Conservation (phyloP, 2,113 vertebrate genomes). For the Tachysurus fulvidraco region DNA sequence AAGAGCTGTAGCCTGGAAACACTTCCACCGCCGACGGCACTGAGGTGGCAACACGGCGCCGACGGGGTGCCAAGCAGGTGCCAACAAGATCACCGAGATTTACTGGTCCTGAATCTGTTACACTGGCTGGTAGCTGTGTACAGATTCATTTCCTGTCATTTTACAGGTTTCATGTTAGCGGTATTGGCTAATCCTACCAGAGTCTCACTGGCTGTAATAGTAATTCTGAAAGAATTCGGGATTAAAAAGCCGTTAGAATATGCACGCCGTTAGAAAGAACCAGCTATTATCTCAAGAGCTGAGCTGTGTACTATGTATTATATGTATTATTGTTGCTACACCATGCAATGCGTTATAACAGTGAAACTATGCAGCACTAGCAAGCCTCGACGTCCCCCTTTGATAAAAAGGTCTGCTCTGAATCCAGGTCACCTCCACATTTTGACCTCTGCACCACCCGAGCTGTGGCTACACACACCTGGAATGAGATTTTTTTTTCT, state of each 20-base stretch:
- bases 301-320: background rate
- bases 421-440: slow-evolving; percentile 69
- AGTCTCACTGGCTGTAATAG: background rate
- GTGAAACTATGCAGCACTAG: slow-evolving; percentile 13
- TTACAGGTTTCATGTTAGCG: slow-evolving; percentile 7
- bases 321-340: background rate
- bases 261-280: background rate
- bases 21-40: slow-evolving; percentile 26
- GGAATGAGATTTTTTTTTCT: slow-evolving; percentile 64
- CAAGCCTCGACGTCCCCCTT: slow-evolving; percentile 45
- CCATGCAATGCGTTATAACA: background rate
- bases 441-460: slow-evolving; percentile 68
- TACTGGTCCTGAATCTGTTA: background rate
- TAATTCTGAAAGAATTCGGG: background rate
- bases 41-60: slow-evolving; percentile 37
- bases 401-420: slow-evolving; percentile 67
- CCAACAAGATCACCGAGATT: slow-evolving; percentile 18
- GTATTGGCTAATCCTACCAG: slow-evolving; percentile 9
- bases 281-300: background rate
- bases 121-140: background rate
- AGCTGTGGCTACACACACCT: slow-evolving; percentile 68
- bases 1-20: slow-evolving; percentile 34
- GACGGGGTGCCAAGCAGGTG: slow-evolving; percentile 24
- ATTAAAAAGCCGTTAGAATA: background rate
- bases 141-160: slow-evolving; percentile 12